Percentiles rank a stretch among this genome's conserved stretches.
phyloP scores from a whole-genome alignment of 2,888 invertebrate species.

The Neria commutata region DNA sequence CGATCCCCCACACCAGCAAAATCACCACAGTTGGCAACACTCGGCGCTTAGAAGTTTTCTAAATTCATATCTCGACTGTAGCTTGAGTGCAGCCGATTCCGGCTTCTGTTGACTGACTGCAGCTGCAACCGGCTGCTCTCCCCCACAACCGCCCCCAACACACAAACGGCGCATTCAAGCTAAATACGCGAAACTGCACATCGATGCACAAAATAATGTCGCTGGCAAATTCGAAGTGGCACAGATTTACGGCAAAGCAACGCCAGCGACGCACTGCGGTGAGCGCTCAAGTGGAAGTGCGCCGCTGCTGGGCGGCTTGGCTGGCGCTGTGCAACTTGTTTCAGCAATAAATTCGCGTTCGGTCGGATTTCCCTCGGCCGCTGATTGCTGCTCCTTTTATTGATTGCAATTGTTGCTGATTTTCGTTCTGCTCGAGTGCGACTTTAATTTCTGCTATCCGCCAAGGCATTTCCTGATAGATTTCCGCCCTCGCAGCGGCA shows the following conservation, averaged over 20 bases:
- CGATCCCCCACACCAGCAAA: no score
- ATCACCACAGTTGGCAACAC: no score
- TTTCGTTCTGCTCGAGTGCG: background rate
- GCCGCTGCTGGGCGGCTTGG: no score
- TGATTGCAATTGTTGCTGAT: background rate
- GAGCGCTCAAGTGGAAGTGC: slow-evolving; percentile 13
- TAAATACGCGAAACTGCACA: slow-evolving; percentile 9
- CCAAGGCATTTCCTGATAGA: slow-evolving; percentile 21
- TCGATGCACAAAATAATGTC: slow-evolving; percentile 30
- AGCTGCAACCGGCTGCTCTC: no score
- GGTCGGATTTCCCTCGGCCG: background rate
- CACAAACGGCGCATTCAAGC: background rate
- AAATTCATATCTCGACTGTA: no score
- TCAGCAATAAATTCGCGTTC: slow-evolving; percentile 36
- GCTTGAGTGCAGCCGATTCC: no score
- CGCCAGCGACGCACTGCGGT: background rate
- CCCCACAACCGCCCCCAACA: background rate
- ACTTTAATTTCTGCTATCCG: slow-evolving; percentile 1
- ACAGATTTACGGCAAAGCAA: slow-evolving; percentile 32
- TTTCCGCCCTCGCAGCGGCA: background rate
- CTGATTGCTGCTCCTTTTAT: slow-evolving; percentile 9
- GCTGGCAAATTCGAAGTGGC: slow-evolving; percentile 29
- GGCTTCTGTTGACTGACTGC: no score
- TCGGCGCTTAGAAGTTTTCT: no score
- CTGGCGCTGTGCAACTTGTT: slow-evolving; percentile 39